Conservation (phyloP, 1,140 invertebrate genomes). For the Trichogramma pretiosum region DNA sequence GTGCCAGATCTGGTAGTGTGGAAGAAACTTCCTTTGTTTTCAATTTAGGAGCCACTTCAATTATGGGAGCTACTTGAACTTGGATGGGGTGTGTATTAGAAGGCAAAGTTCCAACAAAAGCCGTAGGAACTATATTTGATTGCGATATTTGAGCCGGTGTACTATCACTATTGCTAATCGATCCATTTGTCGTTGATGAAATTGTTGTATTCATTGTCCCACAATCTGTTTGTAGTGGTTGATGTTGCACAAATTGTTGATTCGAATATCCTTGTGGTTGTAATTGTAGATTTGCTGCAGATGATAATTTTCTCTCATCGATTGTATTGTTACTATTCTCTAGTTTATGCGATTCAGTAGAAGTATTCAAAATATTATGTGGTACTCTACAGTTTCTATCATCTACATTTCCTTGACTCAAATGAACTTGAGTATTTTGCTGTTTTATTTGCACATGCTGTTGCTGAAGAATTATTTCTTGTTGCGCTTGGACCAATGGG, state of each 20-base stretch:
- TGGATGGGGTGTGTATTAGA: conserved; percentile 12
- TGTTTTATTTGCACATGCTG: conserved; percentile 25
- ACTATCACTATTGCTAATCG: neutral
- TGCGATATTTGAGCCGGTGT: neutral
- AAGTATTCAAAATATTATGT: conserved; percentile 33
- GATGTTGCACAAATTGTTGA: conserved; percentile 3
- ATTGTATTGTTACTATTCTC: conserved; percentile 21
- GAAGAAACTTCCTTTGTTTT: conserved; percentile 42
- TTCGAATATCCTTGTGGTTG: conserved; percentile 1
- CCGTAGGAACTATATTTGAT: conserved; percentile 15
- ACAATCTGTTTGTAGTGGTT: neutral
- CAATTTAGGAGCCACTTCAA: conserved; percentile 30
- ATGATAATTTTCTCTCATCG: conserved; percentile 25
- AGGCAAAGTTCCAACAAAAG: conserved; percentile 1
- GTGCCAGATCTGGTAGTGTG: conserved; percentile 40
- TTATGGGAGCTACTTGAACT: conserved; percentile 12
- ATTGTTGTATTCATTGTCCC: conserved; percentile 22
- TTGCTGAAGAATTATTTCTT: conserved; percentile 24
- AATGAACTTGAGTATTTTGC: conserved; percentile 25
- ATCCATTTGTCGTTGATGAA: conserved; percentile 23
- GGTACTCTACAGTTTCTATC: conserved; percentile 40
- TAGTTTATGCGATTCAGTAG: conserved; percentile 36
- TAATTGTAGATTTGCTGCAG: conserved; percentile 9
- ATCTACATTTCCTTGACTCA: conserved; percentile 29
- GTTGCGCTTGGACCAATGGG: conserved; percentile 19